These are phyloP conservation scores for Heteromurus nitidus DNA, from an alignment of 2,888 invertebrate genomes.

Conservation along the genomic window DNA sequence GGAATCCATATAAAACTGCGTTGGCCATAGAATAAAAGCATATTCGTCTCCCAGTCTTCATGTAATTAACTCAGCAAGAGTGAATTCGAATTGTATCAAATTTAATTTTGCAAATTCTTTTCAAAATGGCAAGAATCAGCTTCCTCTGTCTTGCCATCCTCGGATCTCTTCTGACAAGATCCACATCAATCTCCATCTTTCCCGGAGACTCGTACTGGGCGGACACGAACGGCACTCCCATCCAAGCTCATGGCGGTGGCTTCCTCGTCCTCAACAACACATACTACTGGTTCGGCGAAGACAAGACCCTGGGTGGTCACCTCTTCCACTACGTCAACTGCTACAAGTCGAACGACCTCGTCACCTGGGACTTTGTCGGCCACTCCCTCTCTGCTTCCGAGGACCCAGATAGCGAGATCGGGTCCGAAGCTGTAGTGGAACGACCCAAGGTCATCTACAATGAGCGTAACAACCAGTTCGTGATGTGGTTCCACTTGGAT, in stretches of 20 bases:
- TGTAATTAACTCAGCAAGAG: too few relatives aligned
- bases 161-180: too few relatives aligned
- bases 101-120: too few relatives aligned
- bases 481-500: constrained; percentile 64
- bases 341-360: constrained; percentile 45
- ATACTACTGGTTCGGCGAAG: constrained; percentile 62
- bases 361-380: constrained; percentile 33
- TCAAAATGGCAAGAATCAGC: too few relatives aligned
- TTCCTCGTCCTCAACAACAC: constrained; percentile 10
- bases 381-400: constrained; percentile 21
- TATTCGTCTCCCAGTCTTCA: too few relatives aligned
- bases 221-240: constrained; percentile 46
- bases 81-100: too few relatives aligned
- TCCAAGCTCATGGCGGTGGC: constrained; percentile 54
- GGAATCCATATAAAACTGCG: too few relatives aligned
- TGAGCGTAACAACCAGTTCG: constrained; percentile 17
- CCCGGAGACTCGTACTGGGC: constrained; percentile 50
- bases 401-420: constrained; percentile 16
- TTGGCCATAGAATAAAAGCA: too few relatives aligned
- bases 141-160: too few relatives aligned
- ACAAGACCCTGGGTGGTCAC: constrained; percentile 55
- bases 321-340: constrained; percentile 51
- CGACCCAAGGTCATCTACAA: constrained; percentile 51
- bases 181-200: constrained; percentile 30
- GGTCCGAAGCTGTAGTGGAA: constrained; percentile 42